These are phyloP conservation scores for Amazona vittata DNA, from an alignment of 2,113 vertebrate species.

Conservation along the genomic window DNA sequence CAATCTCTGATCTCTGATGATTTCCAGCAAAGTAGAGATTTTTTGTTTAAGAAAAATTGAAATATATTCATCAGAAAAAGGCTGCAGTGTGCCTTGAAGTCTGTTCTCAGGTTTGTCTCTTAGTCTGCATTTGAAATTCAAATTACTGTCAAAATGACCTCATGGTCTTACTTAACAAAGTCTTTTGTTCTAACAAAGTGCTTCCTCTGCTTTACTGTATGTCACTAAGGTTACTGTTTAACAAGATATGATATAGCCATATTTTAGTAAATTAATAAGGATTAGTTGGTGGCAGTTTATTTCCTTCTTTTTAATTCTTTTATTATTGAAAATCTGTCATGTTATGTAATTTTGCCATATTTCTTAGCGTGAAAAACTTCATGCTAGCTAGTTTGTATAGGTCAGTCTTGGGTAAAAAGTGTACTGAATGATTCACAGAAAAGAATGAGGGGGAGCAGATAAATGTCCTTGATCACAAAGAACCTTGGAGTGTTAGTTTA, in stretches of 20 bases:
- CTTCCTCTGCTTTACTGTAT: background rate
- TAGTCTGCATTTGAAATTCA: conserved; percentile 13
- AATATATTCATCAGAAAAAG: background rate
- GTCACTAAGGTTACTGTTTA: background rate
- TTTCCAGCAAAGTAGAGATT: background rate
- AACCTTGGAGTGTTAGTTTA: background rate
- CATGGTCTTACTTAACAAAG: background rate
- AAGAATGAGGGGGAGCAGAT: background rate
- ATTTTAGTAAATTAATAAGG: background rate
- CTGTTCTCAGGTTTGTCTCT: conserved; percentile 3
- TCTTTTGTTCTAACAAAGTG: background rate
- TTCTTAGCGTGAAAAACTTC: background rate
- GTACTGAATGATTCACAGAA: background rate
- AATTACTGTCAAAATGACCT: background rate
- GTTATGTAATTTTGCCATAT: background rate
- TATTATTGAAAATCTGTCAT: background rate
- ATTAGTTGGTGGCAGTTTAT: background rate
- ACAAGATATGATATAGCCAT: background rate
- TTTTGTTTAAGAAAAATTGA: background rate
- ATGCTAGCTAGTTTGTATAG: background rate
- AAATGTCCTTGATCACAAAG: background rate
- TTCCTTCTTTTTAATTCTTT: background rate
- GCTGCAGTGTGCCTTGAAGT: background rate
- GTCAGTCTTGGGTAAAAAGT: background rate
- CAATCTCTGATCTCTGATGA: background rate